These are phyloP conservation scores for Ophioninae sp. DNA, from an alignment of 2,888 invertebrate genomes.

Conservation along the genomic window DNA sequence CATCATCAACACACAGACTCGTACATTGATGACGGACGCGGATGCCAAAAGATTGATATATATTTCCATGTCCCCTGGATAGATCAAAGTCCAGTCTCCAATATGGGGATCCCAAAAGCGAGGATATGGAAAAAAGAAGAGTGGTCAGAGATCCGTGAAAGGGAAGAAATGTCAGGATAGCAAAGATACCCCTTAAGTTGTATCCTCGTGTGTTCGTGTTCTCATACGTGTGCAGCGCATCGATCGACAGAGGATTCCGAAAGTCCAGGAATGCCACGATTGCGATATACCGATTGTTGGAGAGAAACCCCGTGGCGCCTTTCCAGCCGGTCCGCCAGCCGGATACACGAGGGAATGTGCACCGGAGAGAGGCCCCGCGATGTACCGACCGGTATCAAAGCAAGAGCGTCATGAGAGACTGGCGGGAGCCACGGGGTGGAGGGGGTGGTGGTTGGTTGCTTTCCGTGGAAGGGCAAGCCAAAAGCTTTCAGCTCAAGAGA, in stretches of 20 bases:
- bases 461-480: constrained; percentile 34
- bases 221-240: background rate
- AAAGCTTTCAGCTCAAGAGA: constrained; percentile 42
- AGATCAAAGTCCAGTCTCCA: background rate
- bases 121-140: background rate
- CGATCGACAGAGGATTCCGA: constrained; percentile 13
- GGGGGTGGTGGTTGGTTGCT: constrained; percentile 32
- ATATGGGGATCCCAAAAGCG: background rate
- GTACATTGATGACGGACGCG: background rate
- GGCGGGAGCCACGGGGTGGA: constrained; percentile 10
- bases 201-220: background rate
- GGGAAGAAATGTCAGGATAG: background rate
- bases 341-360: constrained; percentile 12
- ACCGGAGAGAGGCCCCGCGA: constrained; percentile 16
- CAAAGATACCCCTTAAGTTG: background rate
- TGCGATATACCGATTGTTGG: constrained; percentile 52
- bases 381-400: constrained; percentile 36
- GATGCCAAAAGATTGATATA: constrained; percentile 3
- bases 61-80: background rate
- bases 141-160: background rate
- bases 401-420: constrained; percentile 23
- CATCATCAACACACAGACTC: background rate
- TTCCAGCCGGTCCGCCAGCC: constrained; percentile 11
- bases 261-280: constrained; percentile 55
- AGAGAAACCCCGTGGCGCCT: constrained; percentile 40